A percentile compares a stretch with the other conserved stretches of the same genome.
Evolutionary conservation across 2,113 vertebrate species (phyloP).

Genomic region (Leucopsar rothschildi): DNA sequence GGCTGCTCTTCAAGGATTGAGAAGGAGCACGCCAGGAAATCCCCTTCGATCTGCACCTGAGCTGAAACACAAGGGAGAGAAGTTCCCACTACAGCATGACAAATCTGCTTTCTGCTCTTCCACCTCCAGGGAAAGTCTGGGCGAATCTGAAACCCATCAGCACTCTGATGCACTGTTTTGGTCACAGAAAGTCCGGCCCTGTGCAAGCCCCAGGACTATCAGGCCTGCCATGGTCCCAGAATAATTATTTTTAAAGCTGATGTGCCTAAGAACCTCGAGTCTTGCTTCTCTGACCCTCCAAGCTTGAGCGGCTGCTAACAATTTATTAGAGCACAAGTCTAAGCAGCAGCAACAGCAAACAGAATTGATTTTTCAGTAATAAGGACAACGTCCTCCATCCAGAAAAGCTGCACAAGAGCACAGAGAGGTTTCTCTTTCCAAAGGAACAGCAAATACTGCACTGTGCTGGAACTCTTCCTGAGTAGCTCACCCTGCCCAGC

Average conservation of each 20-base stretch:
- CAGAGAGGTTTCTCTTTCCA: not conserved
- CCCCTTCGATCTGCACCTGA: slow-evolving; percentile 98
- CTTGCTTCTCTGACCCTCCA: not conserved
- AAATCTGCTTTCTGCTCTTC: not conserved
- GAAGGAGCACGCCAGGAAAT: slow-evolving; percentile 96
- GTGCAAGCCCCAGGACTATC: not conserved
- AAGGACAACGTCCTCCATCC: not conserved
- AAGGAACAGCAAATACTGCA: not conserved
- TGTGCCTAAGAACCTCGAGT: not conserved
- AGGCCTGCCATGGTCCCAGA: not conserved
- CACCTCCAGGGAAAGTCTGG: not conserved
- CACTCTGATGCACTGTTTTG: not conserved
- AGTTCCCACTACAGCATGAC: not conserved
- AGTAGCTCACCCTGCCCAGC: not conserved
- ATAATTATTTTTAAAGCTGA: not conserved
- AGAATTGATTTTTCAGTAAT: not conserved
- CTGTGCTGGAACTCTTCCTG: not conserved
- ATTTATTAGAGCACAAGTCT: not conserved
- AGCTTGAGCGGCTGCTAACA: not conserved
- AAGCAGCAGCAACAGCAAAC: not conserved
- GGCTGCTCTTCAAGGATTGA: slow-evolving; percentile 98
- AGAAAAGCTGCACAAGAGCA: not conserved
- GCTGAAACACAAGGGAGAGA: slow-evolving; percentile 70
- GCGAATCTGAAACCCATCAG: not conserved
- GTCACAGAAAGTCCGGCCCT: not conserved